Conservation (phyloP, 1,140 invertebrate species). For the Apocrypta bakeri region DNA sequence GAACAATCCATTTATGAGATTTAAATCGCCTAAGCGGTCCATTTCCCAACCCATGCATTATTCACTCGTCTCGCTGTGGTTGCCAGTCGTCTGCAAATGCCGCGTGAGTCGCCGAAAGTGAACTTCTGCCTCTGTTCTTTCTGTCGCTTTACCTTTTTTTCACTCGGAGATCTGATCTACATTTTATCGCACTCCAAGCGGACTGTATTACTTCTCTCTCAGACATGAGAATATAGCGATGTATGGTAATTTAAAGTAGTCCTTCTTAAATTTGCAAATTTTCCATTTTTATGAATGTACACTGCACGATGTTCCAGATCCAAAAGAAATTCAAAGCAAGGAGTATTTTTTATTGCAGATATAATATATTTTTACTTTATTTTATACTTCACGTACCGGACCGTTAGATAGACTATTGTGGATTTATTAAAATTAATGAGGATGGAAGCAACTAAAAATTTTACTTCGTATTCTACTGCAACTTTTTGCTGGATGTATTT, state of each 20-base stretch:
- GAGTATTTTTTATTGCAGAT: too few relatives aligned
- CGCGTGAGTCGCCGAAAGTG: constrained; percentile 58
- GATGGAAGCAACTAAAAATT: too few relatives aligned
- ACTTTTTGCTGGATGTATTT: too few relatives aligned
- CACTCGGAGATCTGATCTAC: constrained; percentile 32
- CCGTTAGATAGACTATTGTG: neutral
- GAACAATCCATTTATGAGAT: constrained; percentile 71
- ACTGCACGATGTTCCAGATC: neutral
- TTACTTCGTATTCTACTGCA: too few relatives aligned
- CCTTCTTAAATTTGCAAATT: neutral
- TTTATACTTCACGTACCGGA: too few relatives aligned
- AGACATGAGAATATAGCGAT: neutral
- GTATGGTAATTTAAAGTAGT: neutral
- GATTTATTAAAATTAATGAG: too few relatives aligned
- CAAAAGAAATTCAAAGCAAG: neutral
- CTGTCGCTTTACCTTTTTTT: constrained; percentile 7
- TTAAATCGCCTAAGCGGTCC: constrained; percentile 73
- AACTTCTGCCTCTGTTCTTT: constrained; percentile 29
- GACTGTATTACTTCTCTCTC: constrained; percentile 42
- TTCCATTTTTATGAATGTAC: neutral
- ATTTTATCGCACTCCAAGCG: constrained; percentile 35
- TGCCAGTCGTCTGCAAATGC: constrained; percentile 66
- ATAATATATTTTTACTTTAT: too few relatives aligned
- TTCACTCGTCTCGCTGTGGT: constrained; percentile 61
- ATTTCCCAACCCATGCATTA: constrained; percentile 71